Conservation (phyloP, 64 coral and sea anemone species). For the Porites australiensis region DNA sequence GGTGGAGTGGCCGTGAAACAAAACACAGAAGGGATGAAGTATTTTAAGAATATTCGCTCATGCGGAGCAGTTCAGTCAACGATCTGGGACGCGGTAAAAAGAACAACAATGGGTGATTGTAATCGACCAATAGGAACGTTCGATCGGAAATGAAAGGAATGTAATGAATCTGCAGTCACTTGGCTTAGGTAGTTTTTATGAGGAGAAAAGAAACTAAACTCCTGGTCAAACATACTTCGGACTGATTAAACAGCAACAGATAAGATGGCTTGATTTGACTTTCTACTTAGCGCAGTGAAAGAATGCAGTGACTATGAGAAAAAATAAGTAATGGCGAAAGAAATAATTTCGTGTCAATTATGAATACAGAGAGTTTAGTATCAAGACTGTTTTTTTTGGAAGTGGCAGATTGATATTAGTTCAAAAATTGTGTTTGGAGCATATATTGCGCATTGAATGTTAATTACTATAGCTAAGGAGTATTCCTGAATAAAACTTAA, state of each 20-base stretch:
- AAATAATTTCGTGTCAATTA: neutral
- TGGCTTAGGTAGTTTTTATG: neutral
- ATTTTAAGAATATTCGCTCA: constrained; percentile 73
- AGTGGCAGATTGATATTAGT: constrained; percentile 1
- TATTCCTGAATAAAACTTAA: neutral
- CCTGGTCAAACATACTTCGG: neutral
- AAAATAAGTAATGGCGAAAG: neutral
- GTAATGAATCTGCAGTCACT: constrained; percentile 31
- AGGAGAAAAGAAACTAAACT: neutral
- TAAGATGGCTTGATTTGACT: neutral
- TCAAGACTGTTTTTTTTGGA: neutral
- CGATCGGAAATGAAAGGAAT: neutral
- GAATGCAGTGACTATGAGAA: no score
- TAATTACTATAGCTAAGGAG: neutral
- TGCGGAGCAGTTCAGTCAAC: constrained; percentile 40
- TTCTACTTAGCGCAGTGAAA: neutral
- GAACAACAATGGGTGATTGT: constrained; percentile 10
- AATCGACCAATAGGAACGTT: constrained; percentile 19
- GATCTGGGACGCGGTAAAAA: constrained; percentile 45
- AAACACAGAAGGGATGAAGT: constrained; percentile 53
- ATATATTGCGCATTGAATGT: neutral
- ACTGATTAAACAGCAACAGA: neutral
- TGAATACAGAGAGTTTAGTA: neutral
- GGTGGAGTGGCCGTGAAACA: constrained; percentile 57
- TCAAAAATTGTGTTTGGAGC: constrained; percentile 29